phyloP scores from a whole-genome alignment of 2,888 invertebrate species.

The Aelia acuminata region DNA sequence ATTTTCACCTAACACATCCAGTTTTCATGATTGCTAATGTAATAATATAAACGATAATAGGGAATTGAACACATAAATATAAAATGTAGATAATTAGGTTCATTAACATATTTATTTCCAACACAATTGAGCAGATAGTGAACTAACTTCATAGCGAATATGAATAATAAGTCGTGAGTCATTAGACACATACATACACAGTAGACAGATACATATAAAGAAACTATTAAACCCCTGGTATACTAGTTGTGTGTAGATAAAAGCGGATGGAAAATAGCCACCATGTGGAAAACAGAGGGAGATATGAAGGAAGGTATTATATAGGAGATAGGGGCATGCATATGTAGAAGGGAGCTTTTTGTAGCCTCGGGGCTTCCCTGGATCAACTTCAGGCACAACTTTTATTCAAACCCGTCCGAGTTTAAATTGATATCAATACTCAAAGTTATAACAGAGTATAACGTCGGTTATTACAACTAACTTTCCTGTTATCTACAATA shows the following conservation, averaged over 20 bases:
- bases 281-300: constrained; percentile 28
- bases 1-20: too few relatives aligned
- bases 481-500: constrained; percentile 47
- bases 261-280: constrained; percentile 25
- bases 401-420: constrained; percentile 55
- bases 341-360: constrained; percentile 52
- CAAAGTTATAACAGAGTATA: constrained; percentile 30
- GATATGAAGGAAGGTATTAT: constrained; percentile 55
- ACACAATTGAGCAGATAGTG: neutral
- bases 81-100: too few relatives aligned
- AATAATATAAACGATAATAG: too few relatives aligned
- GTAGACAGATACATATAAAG: neutral
- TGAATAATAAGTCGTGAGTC: neutral
- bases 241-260: neutral
- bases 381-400: constrained; percentile 49
- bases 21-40: too few relatives aligned
- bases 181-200: neutral
- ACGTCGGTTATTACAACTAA: constrained; percentile 30
- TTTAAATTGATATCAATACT: constrained; percentile 57
- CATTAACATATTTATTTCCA: neutral
- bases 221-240: neutral
- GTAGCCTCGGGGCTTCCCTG: constrained; percentile 24
- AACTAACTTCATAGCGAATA: neutral
- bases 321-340: constrained; percentile 39
- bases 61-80: too few relatives aligned